Evolutionary conservation across 2,888 invertebrate genomes (phyloP), one percentile per base, ranked within the genome.

Genomic region (Drosophila quinaria): DNA sequence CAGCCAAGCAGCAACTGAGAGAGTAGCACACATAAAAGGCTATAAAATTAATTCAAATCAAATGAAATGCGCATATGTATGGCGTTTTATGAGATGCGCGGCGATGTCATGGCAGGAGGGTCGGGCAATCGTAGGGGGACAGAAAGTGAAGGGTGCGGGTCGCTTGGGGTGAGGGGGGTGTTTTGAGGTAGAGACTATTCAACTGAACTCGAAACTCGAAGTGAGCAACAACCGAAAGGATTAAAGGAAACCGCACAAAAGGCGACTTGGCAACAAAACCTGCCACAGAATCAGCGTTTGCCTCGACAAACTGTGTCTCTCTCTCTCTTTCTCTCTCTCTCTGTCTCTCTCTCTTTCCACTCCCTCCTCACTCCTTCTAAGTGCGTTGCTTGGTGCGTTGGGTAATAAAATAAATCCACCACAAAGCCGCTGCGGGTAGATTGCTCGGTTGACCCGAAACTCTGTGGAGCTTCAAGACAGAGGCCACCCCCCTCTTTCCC

Each of bases 371-470:
- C 42, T 29, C 56, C 25, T 15, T 11, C 31, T 37, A 35, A 51
- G 25, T 54, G 64, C 70, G 68, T 61, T 56, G 61, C 62, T 72
- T 52, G 61, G 70, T 74, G 75, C 70, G 70, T 70, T 52, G 56
- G 69, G 81, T 85, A 89, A 85, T 85, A 85, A 85, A 89, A 85
- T 89, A 85, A 85, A 85, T 89, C 85, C 87, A 85, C 85, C 87
- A 73, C 87, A 85, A 85, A 85, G 87, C 87, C 82, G 74, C 85
- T 81, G 77, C 85, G 87, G 74, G 59, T 84, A 89, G 82, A 87
- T 89, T 89, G 89, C 77, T 83, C 39, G 80, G 80, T 72, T 85
- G 87, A 82, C 84, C 87, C 78, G 42, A 80, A 80, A 69, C 67
- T 71, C 65, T 70, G 49, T 33, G 52, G 47, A 19, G 47, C 41